phyloP scores from a whole-genome alignment of 2,113 vertebrate genomes.

The Nyctereutes procyonoides region DNA sequence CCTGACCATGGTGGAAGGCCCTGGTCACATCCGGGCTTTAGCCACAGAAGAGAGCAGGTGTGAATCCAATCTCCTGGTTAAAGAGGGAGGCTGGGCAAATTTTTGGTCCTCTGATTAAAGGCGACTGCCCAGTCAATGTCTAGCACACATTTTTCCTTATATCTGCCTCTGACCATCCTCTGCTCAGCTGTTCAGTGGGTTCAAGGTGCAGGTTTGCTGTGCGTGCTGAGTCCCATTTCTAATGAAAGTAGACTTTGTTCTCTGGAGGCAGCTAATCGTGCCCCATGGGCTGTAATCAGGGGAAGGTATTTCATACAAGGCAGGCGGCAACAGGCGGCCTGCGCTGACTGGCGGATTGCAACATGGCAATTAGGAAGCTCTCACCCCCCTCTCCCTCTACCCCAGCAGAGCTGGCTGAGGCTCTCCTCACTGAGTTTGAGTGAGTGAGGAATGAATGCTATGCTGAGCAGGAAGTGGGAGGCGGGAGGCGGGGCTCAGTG shows the following conservation, averaged over 20 bases:
- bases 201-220: slow-evolving; percentile 83
- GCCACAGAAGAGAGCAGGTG: background rate
- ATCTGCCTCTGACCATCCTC: slow-evolving; percentile 67
- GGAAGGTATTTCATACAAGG: slow-evolving; percentile 90
- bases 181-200: slow-evolving; percentile 86
- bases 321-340: slow-evolving; percentile 89
- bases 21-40: background rate
- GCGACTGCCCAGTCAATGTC: background rate
- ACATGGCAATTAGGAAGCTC: slow-evolving; percentile 87
- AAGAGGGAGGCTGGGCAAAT: background rate
- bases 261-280: slow-evolving; percentile 89
- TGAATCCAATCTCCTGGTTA: background rate
- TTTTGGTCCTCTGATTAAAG: slow-evolving; percentile 9
- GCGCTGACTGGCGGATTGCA: slow-evolving; percentile 87
- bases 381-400: slow-evolving; percentile 82
- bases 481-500: slow-evolving; percentile 15
- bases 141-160: background rate
- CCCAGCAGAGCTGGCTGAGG: slow-evolving; percentile 79
- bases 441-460: slow-evolving; percentile 80
- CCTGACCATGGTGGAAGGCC: background rate
- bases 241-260: slow-evolving; percentile 92
- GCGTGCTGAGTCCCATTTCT: slow-evolving; percentile 88
- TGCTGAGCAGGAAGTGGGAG: slow-evolving; percentile 61
- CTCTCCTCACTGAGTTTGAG: slow-evolving; percentile 75
- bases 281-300: slow-evolving; percentile 90